phyloP scores from a whole-genome alignment of 2,797 vertebrate genomes.

The Clangula hyemalis region DNA sequence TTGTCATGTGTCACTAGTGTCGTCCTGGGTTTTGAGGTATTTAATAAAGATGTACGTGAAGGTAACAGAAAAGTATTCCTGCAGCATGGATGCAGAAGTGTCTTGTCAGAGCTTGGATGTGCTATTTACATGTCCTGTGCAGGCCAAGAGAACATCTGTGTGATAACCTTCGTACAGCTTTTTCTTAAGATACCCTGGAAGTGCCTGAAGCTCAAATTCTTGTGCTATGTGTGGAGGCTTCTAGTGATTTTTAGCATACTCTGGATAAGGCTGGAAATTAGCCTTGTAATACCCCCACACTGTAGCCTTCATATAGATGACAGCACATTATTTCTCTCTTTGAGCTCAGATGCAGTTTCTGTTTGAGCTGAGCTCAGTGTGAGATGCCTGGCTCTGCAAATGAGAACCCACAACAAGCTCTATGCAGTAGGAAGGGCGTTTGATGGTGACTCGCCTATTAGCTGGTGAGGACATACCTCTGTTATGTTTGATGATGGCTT shows the following conservation, averaged over 20 bases:
- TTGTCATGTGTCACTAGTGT: neutral
- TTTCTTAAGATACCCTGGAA: neutral
- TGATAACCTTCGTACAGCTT: rapidly evolving
- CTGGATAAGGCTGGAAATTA: neutral
- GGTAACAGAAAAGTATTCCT: rapidly evolving
- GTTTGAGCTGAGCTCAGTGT: neutral
- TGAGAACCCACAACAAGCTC: rapidly evolving
- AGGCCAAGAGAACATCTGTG: neutral
- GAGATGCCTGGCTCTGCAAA: rapidly evolving
- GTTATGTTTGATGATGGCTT: neutral
- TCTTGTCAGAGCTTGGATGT: rapidly evolving
- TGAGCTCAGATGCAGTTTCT: neutral
- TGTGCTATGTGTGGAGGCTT: rapidly evolving
- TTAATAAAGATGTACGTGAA: rapidly evolving
- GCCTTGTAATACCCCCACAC: neutral
- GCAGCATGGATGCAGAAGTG: neutral
- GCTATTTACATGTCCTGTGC: rapidly evolving
- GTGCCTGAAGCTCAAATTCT: neutral
- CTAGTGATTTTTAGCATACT: too few species aligned
- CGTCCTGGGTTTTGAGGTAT: neutral
- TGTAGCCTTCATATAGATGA: neutral
- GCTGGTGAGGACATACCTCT: neutral
- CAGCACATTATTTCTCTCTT: neutral
- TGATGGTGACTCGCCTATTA: neutral
- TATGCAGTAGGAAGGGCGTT: neutral